Base-by-base conservation (phyloP, 1,140 invertebrate genomes). In the Aradophagus sp. region DNA sequence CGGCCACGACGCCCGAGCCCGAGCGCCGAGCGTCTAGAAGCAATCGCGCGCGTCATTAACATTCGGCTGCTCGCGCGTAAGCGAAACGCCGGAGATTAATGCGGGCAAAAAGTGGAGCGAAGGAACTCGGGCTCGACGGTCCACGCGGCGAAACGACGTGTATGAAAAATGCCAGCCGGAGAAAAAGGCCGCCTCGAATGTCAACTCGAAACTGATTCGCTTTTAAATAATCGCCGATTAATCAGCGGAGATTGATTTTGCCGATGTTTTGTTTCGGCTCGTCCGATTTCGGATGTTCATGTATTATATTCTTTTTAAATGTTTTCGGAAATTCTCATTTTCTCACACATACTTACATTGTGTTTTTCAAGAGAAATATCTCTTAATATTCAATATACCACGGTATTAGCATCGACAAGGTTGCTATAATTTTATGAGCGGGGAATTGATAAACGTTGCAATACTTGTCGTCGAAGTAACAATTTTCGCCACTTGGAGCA, bases 161-260 rank as follows among this genome's bases (percentile, higher is more conserved):
- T 48, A 47, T 15, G 53, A 56, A 17, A 16, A 50, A 29, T 10
- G 4, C 8, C 20, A 5, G 15, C 7, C 7, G n/a, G 41, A 16
- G 19, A 50, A 67, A 52, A 29, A 20, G n/a, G 14, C 11, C 7
- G 2, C 13, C 0, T 0, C 5, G 13, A 10, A 17, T 16, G 45
- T 53, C 38, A 58, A 63, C 36, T 20, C 11, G 19, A 53, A 14
- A 55, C 58, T 56, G 50, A 50, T 69, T 74, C 66, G 65, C 61
- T 69, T 69, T 69, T 62, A 74, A 74, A 62, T 74, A 34, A 47
- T 63, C 36, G 41, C 41, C 52, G 52, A 68, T 53, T 42, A 42
- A 38, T 53, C 47, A 39, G 23, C 27, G 0, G 3, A 12, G 16
- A 39, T 59, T 32, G 39, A 39, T 39, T 23, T 23, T n/a, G n/a